Base-by-base conservation (phyloP, 2,113 vertebrate genomes). In the Heteronetta atricapilla region DNA sequence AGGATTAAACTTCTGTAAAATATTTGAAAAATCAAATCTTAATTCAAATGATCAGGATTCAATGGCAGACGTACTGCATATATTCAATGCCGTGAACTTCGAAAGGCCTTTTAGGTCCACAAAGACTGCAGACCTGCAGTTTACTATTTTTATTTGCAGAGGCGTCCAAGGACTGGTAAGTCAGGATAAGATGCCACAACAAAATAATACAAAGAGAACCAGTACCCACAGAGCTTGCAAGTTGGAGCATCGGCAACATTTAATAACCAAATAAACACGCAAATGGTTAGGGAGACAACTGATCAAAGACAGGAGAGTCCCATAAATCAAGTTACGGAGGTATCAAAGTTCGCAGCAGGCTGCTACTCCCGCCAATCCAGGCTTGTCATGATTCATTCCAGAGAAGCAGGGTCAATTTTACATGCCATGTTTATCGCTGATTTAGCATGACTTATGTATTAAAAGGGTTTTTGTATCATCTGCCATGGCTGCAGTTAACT, bases 321-420 rank as follows among this genome's bases (percentile, higher is more conserved):
- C 64, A 81, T 44, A 93, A 94, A 90, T 88, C 88, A 81, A 90
- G 86, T 91, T 94, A 88, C 63, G 67, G 76, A 86, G 20, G 38
- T 80, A 93, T 91, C 4, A 22, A 40, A 36, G n/a, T 56, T 83
- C 75, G 74, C 89, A 93, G 67, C n/a, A 89, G 70, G 66, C n/a
- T 88, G 22, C 56, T 23, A 6, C 55, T 93, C 72, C 64, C 55
- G 22, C 33, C 40, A 89, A 56, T 25, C 55, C 50, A 63, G 20
- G 29, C 31, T 68, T 75, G 48, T 89, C 75, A 25, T 50, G 62
- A 85, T 95, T 94, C 72, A 89, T 96, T 96, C 95, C 91, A 91
- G 78, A 96, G 94, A 96, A 59, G 63, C 3, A 1, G 82, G 94
- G 86, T 94, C 89, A 93, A 55, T 95, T 96, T 95, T 93, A 82